Evolutionary conservation across 2,888 invertebrate genomes (phyloP).

Genomic region (Leucoptera coffeella): DNA sequence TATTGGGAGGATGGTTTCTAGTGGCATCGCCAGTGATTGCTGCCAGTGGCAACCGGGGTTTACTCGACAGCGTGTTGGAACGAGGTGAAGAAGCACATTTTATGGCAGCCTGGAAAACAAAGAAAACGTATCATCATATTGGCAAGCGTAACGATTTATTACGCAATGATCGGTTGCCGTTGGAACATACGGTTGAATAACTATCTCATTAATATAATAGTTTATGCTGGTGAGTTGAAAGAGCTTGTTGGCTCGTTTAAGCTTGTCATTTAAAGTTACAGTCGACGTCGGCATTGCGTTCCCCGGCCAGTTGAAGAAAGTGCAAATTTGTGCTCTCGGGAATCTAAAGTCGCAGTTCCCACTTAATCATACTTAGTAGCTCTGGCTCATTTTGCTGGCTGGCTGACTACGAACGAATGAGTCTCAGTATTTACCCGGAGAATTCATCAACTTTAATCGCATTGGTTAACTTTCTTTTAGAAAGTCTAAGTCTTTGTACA

Average conservation of each 20-base stretch:
- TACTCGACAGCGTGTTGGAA: conserved; percentile 41
- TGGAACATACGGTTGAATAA: too few relatives aligned
- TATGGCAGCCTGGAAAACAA: conserved; percentile 30
- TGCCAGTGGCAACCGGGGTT: conserved; percentile 36
- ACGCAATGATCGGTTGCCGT: too few relatives aligned
- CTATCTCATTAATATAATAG: conserved; percentile 9
- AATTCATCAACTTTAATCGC: too few relatives aligned
- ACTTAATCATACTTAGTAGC: conserved; percentile 19
- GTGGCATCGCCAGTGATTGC: conserved; percentile 32
- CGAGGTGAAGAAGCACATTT: conserved; percentile 48
- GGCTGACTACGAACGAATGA: conserved; percentile 15
- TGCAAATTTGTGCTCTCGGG: conserved; percentile 14
- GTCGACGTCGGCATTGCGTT: conserved; percentile 6
- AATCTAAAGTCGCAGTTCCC: conserved; percentile 14
- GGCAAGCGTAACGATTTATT: not conserved
- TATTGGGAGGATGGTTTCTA: conserved; percentile 41
- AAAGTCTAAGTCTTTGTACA: too few relatives aligned
- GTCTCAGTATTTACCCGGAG: too few relatives aligned
- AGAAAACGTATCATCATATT: not conserved
- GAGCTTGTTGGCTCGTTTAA: conserved; percentile 11
- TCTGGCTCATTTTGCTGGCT: conserved; percentile 9
- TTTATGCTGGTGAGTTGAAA: conserved; percentile 11
- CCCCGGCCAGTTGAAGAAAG: conserved; percentile 11
- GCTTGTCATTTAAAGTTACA: conserved; percentile 12
- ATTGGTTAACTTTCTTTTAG: too few relatives aligned